Evolutionary conservation across 2,888 invertebrate genomes (phyloP).

Genomic region (Nephrotoma appendiculata): DNA sequence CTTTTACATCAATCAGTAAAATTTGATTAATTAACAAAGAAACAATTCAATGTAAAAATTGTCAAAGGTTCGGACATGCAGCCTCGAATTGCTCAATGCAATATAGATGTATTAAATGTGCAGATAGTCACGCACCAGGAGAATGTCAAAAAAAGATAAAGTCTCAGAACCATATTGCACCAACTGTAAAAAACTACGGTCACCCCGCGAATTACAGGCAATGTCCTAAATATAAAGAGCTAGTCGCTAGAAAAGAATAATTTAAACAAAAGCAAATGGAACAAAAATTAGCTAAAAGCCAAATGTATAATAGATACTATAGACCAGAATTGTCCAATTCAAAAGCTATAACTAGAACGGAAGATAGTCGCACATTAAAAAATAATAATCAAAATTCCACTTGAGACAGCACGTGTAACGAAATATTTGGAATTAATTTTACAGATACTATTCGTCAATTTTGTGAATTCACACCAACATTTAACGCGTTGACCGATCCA

Average conservation of each 20-base stretch:
- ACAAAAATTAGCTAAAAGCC: neutral
- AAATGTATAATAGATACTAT: neutral
- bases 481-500: neutral
- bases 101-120: neutral
- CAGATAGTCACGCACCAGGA: neutral
- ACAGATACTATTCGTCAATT: neutral
- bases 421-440: neutral
- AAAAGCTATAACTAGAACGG: neutral
- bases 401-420: neutral
- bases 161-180: neutral
- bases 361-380: neutral
- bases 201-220: neutral
- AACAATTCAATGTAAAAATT: neutral
- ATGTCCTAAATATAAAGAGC: neutral
- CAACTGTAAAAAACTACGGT: neutral
- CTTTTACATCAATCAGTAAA: neutral
- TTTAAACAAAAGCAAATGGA: neutral
- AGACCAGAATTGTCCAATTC: neutral
- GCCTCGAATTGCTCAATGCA: neutral
- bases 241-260: neutral
- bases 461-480: neutral
- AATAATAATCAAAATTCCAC: neutral
- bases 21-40: neutral
- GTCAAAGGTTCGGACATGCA: neutral
- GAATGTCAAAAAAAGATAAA: neutral